Evolutionary conservation across 2,888 invertebrate genomes (phyloP), one percentile per base, ranked within the genome.

Genomic region (Xestobium rufovillosum): DNA sequence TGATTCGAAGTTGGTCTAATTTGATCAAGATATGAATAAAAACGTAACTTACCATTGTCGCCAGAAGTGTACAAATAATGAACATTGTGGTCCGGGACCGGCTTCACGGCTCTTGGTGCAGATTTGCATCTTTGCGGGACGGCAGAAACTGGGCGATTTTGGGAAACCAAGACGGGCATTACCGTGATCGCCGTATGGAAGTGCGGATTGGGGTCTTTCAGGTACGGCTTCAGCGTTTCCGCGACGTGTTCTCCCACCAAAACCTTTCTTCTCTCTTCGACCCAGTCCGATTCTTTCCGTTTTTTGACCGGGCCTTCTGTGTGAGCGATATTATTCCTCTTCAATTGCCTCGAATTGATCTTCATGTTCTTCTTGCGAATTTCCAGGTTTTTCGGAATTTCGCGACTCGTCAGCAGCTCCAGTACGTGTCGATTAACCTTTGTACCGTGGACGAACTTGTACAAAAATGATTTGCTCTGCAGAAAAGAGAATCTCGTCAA

Each of bases 161-260:
- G 57, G 30, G 43, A 41, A 4, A 58, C 51, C 4, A 49, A 45
- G 19, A 56, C 54, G 2, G 56, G 57, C 50, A 57, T 51, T 10
- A 57, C 53, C 3, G 52, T 50, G 8, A 53, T 12, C 9, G 38
- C 34, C 6, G 23, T 19, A 8, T n/a, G 6, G 23, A 8, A 19
- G 23, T n/a, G 23, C 23, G n/a, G 23, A n/a, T 19, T 6, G 6
- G 23, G 23, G n/a, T 19, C 23, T 6, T 8, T 8, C 6, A 19
- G 6, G 23, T 19, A 19, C 6, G 23, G 23, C 6, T n/a, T 6
- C 23, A 19, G 23, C 23, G 6, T 19, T 8, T 6, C 23, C 23
- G 23, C 23, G 23, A 19, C n/a, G 23, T 19, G 6, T 8, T 19
- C 23, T 19, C n/a, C n/a, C n/a, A 8, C n/a, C 23, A n/a, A n/a